Percentiles rank a stretch among this genome's conserved stretches.
Conservation (phyloP, 2,113 vertebrate species). For the Manacus vitellinus region DNA sequence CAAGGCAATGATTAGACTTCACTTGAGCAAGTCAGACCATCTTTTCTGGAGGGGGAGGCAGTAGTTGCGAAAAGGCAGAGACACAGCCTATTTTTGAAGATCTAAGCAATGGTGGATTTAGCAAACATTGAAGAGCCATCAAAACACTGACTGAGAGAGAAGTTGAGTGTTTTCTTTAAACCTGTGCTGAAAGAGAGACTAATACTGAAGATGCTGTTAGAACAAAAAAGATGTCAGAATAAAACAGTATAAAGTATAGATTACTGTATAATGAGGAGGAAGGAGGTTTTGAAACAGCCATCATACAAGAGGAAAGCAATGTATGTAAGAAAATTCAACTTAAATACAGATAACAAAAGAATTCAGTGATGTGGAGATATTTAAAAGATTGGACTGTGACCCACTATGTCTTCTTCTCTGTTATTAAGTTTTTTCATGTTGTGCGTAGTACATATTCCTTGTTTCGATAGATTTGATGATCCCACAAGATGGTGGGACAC, state of each 20-base stretch:
- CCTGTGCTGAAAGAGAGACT: background rate
- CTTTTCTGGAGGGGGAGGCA: background rate
- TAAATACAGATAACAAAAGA: background rate
- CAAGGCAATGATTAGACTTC: background rate
- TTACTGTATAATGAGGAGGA: background rate
- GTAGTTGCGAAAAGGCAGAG: background rate
- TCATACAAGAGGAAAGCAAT: rapidly evolving
- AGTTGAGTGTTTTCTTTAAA: background rate
- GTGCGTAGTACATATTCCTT: background rate
- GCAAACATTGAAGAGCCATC: background rate
- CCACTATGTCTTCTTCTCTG: background rate
- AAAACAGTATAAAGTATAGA: background rate
- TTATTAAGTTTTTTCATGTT: background rate
- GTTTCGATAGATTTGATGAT: background rate
- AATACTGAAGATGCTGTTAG: background rate
- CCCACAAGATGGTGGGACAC: background rate
- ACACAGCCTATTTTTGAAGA: background rate
- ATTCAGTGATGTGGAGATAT: background rate
- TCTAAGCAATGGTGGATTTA: background rate
- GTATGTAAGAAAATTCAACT: background rate
- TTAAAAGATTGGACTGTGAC: background rate
- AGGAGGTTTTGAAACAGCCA: background rate
- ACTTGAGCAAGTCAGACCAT: background rate
- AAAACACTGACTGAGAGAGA: background rate
- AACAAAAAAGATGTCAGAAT: background rate